Evolutionary conservation across 2,888 invertebrate species (phyloP), one percentile per base, ranked within the genome.

Genomic region (Oscheius sp.): DNA sequence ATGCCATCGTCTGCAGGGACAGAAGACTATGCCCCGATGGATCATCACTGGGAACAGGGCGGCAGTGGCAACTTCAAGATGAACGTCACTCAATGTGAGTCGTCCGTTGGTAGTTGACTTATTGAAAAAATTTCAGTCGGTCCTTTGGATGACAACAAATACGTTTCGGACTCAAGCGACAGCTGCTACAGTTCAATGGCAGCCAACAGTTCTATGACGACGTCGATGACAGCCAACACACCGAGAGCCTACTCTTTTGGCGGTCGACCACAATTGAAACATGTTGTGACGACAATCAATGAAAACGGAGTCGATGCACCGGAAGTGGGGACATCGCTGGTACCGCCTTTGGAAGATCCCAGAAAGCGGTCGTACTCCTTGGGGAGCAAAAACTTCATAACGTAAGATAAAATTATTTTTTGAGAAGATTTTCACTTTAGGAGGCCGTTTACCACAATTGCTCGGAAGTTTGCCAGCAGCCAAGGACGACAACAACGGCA

Each of bases 311-410:
- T 72, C 7, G 49, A 49, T 21, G 43, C 63, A 21, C 49, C 41
- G 27, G 52, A 74, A n/a, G 16, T 49, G 1, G 49, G 72, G 0
- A 64, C 66, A 7, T 74, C 59, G 23, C 58, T 78, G n/a, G 69
- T 69, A 5, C 68, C 72, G 9, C 77, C 80, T 12, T 49, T 66
- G n/a, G 84, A 84, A 12, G 84, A 83, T 45, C 74, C 81, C 2
- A 59, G 86, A 23, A 80, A 84, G 69, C 61, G 86, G 49, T 82
- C 85, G 5, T 84, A 85, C 69, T 85, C 85, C 7, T 74, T 86
- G 18, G 86, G 86, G 21, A 83, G 81, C 63, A 78, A 80, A 58
- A 69, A 52, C 46, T 61, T 73, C 25, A 45, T 73, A 16, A 55
- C 68, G 68, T 64, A 68, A 72, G 66, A 55, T 35, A 13, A 6